These are phyloP conservation scores for Daubentonia madagascariensis DNA, from an alignment of 2,113 vertebrate genomes.

Conservation along the genomic window DNA sequence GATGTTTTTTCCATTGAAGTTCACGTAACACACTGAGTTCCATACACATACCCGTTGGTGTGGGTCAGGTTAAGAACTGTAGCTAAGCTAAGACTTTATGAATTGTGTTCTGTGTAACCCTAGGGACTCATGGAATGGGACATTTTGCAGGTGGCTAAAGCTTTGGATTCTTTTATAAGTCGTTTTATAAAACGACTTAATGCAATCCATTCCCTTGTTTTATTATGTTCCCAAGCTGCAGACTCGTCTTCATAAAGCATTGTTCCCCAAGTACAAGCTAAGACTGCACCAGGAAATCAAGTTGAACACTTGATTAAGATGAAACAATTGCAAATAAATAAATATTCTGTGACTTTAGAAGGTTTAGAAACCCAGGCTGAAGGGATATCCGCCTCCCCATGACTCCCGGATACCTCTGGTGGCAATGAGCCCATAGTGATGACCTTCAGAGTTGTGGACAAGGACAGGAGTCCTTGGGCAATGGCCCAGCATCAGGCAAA, in stretches of 20 bases:
- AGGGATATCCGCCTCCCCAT: neutral
- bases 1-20: neutral
- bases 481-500: too few relatives aligned
- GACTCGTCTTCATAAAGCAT: neutral
- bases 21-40: neutral
- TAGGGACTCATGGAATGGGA: neutral
- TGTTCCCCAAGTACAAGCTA: neutral
- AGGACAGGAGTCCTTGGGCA: neutral
- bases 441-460: neutral
- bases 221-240: neutral
- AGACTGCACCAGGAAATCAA: slow-evolving; percentile 33
- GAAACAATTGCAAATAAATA: slow-evolving; percentile 59
- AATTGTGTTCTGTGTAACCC: neutral
- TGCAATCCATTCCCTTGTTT: neutral
- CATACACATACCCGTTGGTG: too few relatives aligned
- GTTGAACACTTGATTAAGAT: slow-evolving; percentile 20
- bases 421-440: neutral
- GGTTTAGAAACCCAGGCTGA: neutral
- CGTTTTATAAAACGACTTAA: neutral
- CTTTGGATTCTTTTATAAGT: neutral
- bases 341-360: slow-evolving; percentile 1
- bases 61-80: neutral
- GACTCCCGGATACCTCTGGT: neutral
- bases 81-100: neutral
- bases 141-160: neutral